Base-by-base conservation (phyloP, 2,888 invertebrate species). In the Diarsia dahlii region DNA sequence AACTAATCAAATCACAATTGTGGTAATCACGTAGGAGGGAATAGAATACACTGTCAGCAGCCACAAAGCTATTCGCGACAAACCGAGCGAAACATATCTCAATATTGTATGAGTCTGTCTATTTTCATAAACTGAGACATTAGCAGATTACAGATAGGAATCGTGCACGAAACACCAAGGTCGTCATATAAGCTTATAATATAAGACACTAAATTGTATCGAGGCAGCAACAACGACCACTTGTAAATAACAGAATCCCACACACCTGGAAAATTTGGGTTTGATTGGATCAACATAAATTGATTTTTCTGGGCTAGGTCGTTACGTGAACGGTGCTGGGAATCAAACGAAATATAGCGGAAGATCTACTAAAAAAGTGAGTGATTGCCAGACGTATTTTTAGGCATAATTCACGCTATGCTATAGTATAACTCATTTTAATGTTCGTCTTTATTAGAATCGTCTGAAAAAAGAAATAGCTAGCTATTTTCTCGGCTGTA, bases 71-170 rank as follows among this genome's bases (percentile, higher is more conserved):
- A 48, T 70, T 64, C 65, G 46, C 46, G 4, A 76, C 66, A 80
- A 76, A 76, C 68, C 71, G 60, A 82, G 52, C 65, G 70, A 84
- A 63, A 73, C 69, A 69, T 39, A 84, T 70, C 75, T 77, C 70
- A 73, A 82, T 84, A 82, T 80, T 84, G 58, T 76, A 80, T 74
- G 71, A 69, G 65, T 46, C 56, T 67, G 71, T 83, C 75, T 85
- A 79, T 85, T 85, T 83, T 85, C 79, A 85, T 79, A 79, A 76
- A 79, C 77, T 72, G 75, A 74, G 80, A 83, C 83, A 81, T 85
- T 84, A 85, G 76, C 67, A 76, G 69, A 74, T 78, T 85, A 74
- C 73, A 79, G 76, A 85, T 75, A 78, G 74, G 71, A 71, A 81
- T 77, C 80, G 71, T 67, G 68, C 73, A 62, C 50, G 64, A 81